Evolutionary conservation across 2,888 invertebrate genomes (phyloP).

Genomic region (Andrena hattorfiana): DNA sequence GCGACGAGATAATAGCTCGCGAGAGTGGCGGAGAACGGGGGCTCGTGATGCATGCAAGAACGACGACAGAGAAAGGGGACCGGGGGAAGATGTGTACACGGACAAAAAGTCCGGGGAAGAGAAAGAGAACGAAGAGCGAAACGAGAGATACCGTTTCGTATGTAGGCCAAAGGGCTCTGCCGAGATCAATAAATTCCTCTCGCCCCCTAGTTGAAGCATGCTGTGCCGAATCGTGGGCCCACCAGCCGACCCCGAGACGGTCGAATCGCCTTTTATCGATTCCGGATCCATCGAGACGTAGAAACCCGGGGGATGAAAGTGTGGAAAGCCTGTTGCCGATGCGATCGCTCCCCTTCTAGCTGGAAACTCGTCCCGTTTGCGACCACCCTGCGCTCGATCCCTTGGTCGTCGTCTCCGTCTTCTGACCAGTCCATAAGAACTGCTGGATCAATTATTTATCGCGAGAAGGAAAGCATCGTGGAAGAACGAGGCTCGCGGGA

Average conservation of each 20-base stretch:
- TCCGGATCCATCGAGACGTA: too few relatives aligned
- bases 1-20: constrained; percentile 62
- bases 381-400: constrained; percentile 14
- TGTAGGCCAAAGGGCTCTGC: constrained; percentile 78
- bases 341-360: too few relatives aligned
- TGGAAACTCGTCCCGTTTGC: background rate
- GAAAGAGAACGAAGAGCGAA: constrained; percentile 23
- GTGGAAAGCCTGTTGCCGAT: too few relatives aligned
- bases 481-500: background rate
- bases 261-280: background rate
- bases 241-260: constrained; percentile 12
- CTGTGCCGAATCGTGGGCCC: constrained; percentile 62
- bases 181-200: constrained; percentile 75
- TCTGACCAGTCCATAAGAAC: constrained; percentile 26
- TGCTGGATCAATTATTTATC: constrained; percentile 58
- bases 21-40: constrained; percentile 31
- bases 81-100: constrained; percentile 48
- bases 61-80: constrained; percentile 42
- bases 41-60: constrained; percentile 57
- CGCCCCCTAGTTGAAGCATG: constrained; percentile 18
- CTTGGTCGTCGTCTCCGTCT: background rate
- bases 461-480: background rate
- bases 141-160: constrained; percentile 67
- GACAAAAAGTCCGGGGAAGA: constrained; percentile 54
- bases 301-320: too few relatives aligned